Evolutionary conservation across 2,888 invertebrate species (phyloP).

Genomic region (Mechanitis mazaeus): DNA sequence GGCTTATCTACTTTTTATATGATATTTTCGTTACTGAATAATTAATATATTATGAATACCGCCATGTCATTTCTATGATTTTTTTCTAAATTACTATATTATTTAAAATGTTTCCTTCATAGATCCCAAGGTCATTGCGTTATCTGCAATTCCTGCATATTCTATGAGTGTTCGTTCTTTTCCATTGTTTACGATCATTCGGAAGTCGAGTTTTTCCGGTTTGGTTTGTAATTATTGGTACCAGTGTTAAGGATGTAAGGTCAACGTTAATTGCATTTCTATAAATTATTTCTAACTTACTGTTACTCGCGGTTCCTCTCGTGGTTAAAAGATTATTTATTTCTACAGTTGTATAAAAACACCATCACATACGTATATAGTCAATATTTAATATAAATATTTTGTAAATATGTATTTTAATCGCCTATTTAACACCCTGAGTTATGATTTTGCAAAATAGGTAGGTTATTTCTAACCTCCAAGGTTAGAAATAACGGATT

Average conservation of each 20-base stretch:
- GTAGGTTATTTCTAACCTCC: too few species aligned
- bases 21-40: too few species aligned
- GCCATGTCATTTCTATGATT: too few species aligned
- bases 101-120: not conserved
- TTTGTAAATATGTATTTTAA: too few species aligned
- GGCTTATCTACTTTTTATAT: too few species aligned
- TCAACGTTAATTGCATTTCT: conserved; percentile 9
- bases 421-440: too few species aligned
- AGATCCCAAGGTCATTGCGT: not conserved
- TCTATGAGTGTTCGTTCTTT: conserved; percentile 31
- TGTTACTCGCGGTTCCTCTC: not conserved
- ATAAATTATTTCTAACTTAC: not conserved
- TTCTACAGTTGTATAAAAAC: too few species aligned
- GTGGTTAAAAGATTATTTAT: not conserved
- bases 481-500: too few species aligned
- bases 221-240: conserved; percentile 33
- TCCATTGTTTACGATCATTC: conserved; percentile 51
- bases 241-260: conserved; percentile 7
- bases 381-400: too few species aligned
- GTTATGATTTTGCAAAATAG: too few species aligned
- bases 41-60: too few species aligned
- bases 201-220: conserved; percentile 65
- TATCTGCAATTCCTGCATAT: conserved; percentile 10
- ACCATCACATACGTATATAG: too few species aligned
- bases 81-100: not conserved